These are phyloP conservation scores for Keiferia lycopersicella DNA, from an alignment of 2,888 invertebrate genomes.

Conservation along the genomic window DNA sequence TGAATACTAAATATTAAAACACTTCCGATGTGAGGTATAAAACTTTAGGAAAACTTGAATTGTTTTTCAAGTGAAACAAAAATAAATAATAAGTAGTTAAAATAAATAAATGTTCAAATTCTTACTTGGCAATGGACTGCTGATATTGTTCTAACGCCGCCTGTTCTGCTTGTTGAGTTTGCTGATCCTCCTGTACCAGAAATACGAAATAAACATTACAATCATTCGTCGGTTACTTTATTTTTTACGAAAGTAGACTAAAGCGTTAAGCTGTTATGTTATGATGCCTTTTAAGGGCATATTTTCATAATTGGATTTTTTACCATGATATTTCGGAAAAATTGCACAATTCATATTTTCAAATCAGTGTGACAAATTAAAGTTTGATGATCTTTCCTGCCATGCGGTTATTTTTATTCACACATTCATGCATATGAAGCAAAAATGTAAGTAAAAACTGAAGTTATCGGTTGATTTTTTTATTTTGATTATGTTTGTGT, in stretches of 20 bases:
- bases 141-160: conserved; percentile 92
- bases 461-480: not conserved
- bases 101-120: not conserved
- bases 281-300: too few species aligned
- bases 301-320: too few species aligned
- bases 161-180: conserved; percentile 83
- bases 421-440: conserved; percentile 46
- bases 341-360: too few species aligned
- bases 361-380: too few species aligned
- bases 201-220: not conserved
- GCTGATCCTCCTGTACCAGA: conserved; percentile 58
- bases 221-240: not conserved
- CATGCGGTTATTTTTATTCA: conserved; percentile 51
- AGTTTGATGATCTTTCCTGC: not conserved
- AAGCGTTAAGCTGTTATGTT: too few species aligned
- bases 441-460: not conserved
- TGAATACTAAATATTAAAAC: too few species aligned
- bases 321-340: too few species aligned
- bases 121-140: conserved; percentile 91
- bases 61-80: too few species aligned
- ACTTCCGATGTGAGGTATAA: too few species aligned
- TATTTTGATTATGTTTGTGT: not conserved
- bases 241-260: too few species aligned
- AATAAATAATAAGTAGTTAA: too few species aligned
- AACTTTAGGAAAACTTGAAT: too few species aligned